Percentiles rank a stretch among this genome's conserved stretches.
Conservation (phyloP, 2,113 vertebrate genomes). For the Chroicocephalus ridibundus region DNA sequence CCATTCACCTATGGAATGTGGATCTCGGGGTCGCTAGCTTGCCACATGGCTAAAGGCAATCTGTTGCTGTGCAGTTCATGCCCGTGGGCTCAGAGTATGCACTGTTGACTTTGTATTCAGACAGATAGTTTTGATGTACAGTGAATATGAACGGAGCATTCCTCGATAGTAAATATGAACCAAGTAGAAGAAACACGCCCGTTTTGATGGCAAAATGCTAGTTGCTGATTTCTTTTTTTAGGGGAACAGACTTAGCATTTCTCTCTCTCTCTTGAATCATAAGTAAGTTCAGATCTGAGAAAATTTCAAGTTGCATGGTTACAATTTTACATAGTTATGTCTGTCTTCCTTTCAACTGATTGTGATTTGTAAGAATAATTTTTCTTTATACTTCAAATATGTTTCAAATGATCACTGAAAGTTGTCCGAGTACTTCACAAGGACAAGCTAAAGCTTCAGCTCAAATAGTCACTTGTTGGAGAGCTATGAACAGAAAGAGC, state of each 20-base stretch:
- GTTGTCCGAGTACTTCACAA: background rate
- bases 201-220: background rate
- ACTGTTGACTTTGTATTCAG: constrained; percentile 32
- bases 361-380: background rate
- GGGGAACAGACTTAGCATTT: background rate
- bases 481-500: background rate
- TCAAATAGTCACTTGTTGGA: background rate
- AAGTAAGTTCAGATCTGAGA: background rate
- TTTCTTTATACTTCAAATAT: background rate
- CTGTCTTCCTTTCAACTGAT: background rate
- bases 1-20: constrained; percentile 54
- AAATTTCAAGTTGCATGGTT: constrained; percentile 7
- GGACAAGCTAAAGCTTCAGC: background rate
- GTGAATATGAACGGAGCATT: background rate
- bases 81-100: constrained; percentile 38
- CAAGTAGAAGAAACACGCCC: background rate
- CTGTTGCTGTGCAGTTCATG: constrained; percentile 21
- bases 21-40: constrained; percentile 31
- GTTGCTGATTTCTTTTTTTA: background rate
- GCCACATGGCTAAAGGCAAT: constrained; percentile 40
- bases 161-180: background rate
- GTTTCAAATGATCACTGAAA: background rate
- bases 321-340: background rate
- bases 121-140: background rate
- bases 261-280: background rate